Percentiles rank a stretch among this genome's conserved stretches.
These are phyloP conservation scores for Ceyx cyanopectus DNA, from an alignment of 2,113 vertebrate genomes.

Conservation along the genomic window DNA sequence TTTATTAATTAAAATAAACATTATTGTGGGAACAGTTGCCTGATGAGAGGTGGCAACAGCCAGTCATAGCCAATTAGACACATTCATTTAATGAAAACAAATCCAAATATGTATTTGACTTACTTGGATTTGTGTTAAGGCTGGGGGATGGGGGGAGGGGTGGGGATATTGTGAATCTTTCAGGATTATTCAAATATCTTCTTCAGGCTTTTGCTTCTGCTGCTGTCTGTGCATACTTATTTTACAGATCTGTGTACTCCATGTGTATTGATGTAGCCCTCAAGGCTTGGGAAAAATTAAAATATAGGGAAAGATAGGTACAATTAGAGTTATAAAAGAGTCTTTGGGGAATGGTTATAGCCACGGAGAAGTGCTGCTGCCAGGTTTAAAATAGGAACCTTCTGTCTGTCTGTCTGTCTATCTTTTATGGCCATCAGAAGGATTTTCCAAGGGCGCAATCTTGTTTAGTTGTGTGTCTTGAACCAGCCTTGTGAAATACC, in stretches of 20 bases:
- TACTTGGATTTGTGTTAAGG: neutral
- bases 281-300: neutral
- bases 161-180: neutral
- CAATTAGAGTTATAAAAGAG: neutral
- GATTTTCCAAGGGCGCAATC: neutral
- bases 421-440: neutral
- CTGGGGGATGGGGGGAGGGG: neutral
- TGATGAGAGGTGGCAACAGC: slow-evolving; percentile 32
- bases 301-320: neutral
- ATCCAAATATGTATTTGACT: neutral
- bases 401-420: neutral
- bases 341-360: neutral
- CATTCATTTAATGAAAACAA: slow-evolving; percentile 34
- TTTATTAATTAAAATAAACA: slow-evolving; percentile 36
- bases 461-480: neutral
- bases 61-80: slow-evolving; percentile 28
- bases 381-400: neutral
- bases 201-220: neutral
- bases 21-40: slow-evolving; percentile 9
- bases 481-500: neutral
- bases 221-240: neutral
- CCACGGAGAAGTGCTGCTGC: neutral
- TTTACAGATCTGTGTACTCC: neutral
- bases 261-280: neutral
- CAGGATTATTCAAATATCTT: neutral